Conservation (phyloP, 2,797 vertebrate genomes). For the Eurystomus glaucurus region DNA sequence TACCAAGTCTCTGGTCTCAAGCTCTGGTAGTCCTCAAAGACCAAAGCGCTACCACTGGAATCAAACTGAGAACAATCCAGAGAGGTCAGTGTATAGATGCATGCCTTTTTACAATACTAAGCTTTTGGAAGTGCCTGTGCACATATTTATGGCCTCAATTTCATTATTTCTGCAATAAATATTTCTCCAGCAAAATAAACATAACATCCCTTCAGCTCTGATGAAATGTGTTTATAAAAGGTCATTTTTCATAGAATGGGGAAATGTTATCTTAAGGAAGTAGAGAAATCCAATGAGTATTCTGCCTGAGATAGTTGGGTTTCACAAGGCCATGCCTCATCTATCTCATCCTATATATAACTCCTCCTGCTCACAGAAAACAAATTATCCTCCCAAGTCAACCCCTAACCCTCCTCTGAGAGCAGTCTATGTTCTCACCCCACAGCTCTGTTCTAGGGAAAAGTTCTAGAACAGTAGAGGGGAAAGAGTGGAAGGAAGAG, state of each 20-base stretch:
- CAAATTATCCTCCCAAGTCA: background rate
- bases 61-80: background rate
- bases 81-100: background rate
- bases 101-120: background rate
- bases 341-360: background rate
- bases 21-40: background rate
- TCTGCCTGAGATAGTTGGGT: background rate
- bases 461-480: background rate
- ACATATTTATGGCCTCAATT: background rate
- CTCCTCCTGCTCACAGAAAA: background rate
- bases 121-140: background rate
- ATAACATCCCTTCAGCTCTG: background rate
- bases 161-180: background rate
- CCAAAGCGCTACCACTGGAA: background rate
- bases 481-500: background rate
- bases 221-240: background rate
- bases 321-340: background rate
- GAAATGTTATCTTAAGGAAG: background rate
- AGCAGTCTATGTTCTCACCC: background rate
- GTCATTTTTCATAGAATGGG: background rate
- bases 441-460: background rate
- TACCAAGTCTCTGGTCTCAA: background rate
- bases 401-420: rapidly evolving
- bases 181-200: background rate
- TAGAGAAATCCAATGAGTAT: background rate